These are phyloP conservation scores for Heliothis virescens DNA, from an alignment of 1,140 invertebrate species.

Conservation along the genomic window DNA sequence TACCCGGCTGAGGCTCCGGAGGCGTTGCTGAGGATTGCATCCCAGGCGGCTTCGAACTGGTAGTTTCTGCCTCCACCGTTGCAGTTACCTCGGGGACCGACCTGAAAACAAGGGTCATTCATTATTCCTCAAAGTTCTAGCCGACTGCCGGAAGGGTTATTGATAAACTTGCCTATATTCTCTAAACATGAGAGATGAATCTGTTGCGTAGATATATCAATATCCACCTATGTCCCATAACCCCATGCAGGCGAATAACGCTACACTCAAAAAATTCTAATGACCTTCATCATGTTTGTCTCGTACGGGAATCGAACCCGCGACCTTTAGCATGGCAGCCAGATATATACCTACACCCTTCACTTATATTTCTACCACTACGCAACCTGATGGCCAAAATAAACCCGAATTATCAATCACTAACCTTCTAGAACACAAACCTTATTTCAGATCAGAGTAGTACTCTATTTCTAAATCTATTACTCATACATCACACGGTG, in stretches of 20 bases:
- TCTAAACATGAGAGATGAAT: neutral
- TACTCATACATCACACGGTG: slow-evolving; percentile 28
- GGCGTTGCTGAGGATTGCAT: slow-evolving; percentile 61
- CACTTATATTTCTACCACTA: too few species aligned
- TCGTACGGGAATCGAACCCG: too few species aligned
- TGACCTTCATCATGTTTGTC: too few species aligned
- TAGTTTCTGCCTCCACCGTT: slow-evolving; percentile 70
- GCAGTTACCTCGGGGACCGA: slow-evolving; percentile 68
- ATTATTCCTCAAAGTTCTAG: neutral
- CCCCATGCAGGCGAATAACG: too few species aligned
- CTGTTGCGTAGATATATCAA: too few species aligned
- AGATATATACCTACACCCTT: too few species aligned
- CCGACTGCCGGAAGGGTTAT: too few species aligned
- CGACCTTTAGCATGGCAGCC: too few species aligned
- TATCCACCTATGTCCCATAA: too few species aligned
- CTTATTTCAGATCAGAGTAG: neutral
- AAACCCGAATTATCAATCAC: neutral
- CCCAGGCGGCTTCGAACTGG: slow-evolving; percentile 76
- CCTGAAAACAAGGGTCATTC: slow-evolving; percentile 47
- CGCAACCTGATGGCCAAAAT: too few species aligned
- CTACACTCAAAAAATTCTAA: too few species aligned
- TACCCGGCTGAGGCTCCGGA: slow-evolving; percentile 60
- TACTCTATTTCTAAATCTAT: slow-evolving; percentile 11
- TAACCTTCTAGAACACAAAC: neutral
- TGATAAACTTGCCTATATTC: too few species aligned